Evolutionary conservation across 1,140 invertebrate species (phyloP).

Genomic region (Zaprionus ornatus): DNA sequence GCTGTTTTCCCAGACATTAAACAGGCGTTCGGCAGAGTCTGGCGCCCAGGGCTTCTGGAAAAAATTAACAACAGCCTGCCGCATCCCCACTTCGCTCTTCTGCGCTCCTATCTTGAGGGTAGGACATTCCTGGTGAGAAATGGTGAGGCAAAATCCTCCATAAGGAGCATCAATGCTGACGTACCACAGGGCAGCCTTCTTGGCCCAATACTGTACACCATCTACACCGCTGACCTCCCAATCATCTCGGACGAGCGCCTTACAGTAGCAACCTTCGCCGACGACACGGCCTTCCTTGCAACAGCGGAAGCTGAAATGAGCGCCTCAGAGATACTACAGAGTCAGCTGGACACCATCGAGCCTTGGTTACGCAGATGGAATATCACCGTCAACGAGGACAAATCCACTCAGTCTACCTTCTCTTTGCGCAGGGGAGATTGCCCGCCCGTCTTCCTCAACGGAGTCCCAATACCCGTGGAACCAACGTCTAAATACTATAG

Average conservation of each 20-base stretch:
- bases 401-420: background rate
- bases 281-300: slow-evolving; percentile 5
- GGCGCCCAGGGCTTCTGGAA: slow-evolving; percentile 1
- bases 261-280: slow-evolving; percentile 20
- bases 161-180: slow-evolving; percentile 11
- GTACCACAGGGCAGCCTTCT: slow-evolving; percentile 45
- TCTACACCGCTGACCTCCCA: background rate
- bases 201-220: too few relatives aligned
- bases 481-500: background rate
- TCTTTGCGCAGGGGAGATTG: background rate
- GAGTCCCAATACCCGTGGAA: background rate
- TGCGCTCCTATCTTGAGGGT: background rate
- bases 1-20: background rate
- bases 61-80: background rate
- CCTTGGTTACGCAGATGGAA: background rate
- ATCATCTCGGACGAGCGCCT: background rate
- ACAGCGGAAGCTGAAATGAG: background rate
- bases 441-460: background rate
- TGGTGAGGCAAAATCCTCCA: background rate
- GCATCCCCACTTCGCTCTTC: background rate
- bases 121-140: background rate
- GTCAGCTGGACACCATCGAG: background rate
- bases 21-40: slow-evolving; percentile 13
- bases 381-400: background rate
- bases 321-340: background rate